Conservation (phyloP, 1,140 invertebrate species). For the Aphis gossypii region DNA sequence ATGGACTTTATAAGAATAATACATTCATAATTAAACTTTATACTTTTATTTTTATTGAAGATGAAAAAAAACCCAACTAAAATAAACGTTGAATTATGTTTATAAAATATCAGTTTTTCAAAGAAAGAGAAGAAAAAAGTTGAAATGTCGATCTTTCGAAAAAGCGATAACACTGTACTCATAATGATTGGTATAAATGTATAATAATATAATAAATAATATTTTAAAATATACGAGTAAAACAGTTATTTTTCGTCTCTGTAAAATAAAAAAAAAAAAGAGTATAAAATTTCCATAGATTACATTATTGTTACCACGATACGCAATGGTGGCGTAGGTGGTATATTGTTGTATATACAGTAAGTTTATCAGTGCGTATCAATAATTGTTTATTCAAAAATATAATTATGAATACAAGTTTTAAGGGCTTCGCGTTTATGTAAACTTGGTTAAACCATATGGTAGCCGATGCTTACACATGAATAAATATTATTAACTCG, state of each 20-base stretch:
- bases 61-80: background rate
- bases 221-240: background rate
- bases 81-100: background rate
- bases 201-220: background rate
- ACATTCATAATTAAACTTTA: background rate
- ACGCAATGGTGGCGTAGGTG: too few relatives aligned
- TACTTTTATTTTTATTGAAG: background rate
- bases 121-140: background rate
- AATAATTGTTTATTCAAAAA: background rate
- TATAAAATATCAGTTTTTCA: background rate
- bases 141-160: background rate
- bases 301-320: background rate
- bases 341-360: background rate
- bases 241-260: background rate
- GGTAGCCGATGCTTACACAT: background rate
- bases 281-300: background rate
- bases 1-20: background rate
- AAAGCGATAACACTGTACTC: background rate
- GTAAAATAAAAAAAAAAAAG: background rate
- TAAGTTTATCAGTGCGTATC: background rate
- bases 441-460: conserved; percentile 8
- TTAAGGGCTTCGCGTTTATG: background rate
- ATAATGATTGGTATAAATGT: background rate
- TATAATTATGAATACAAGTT: background rate
- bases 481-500: conserved; percentile 13